Evolutionary conservation across 2,113 vertebrate species (phyloP).

Genomic region (Vulpes vulpes): DNA sequence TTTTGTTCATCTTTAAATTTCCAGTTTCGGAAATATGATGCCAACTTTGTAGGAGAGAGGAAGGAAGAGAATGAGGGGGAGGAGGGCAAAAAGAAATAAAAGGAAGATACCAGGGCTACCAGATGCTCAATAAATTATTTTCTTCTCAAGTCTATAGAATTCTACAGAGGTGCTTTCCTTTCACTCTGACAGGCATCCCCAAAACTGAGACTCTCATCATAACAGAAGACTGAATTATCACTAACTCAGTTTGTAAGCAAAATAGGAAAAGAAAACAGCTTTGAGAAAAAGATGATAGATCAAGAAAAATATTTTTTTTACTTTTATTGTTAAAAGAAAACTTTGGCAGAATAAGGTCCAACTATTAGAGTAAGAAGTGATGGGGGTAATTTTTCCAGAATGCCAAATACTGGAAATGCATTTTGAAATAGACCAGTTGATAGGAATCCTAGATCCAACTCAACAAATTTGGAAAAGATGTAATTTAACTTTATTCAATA

Average conservation of each 20-base stretch:
- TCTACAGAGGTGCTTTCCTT: conserved; percentile 67
- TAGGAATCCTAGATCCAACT: conserved; percentile 9
- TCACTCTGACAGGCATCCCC: conserved; percentile 65
- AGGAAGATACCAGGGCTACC: background rate
- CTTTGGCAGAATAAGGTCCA: background rate
- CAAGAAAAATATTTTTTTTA: conserved; percentile 67
- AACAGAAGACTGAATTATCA: conserved; percentile 66
- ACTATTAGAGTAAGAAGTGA: conserved; percentile 22
- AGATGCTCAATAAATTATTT: conserved; percentile 66
- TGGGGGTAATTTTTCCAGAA: background rate
- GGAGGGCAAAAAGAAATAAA: background rate
- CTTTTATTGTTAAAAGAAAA: conserved; percentile 63
- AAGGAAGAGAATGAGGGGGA: background rate
- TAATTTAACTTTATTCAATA: conserved; percentile 28
- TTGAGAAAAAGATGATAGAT: background rate
- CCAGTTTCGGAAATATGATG: conserved; percentile 33
- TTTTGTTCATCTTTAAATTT: conserved; percentile 10
- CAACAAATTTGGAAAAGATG: background rate
- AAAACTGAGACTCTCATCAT: conserved; percentile 60
- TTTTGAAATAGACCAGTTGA: background rate
- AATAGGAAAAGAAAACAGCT: conserved; percentile 71
- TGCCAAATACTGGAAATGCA: conserved; percentile 9
- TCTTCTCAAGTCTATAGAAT: conserved; percentile 66
- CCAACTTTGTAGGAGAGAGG: background rate
- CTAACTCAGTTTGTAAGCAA: conserved; percentile 59